phyloP scores from a whole-genome alignment of 2,797 vertebrate species.

The Labroides dimidiatus region DNA sequence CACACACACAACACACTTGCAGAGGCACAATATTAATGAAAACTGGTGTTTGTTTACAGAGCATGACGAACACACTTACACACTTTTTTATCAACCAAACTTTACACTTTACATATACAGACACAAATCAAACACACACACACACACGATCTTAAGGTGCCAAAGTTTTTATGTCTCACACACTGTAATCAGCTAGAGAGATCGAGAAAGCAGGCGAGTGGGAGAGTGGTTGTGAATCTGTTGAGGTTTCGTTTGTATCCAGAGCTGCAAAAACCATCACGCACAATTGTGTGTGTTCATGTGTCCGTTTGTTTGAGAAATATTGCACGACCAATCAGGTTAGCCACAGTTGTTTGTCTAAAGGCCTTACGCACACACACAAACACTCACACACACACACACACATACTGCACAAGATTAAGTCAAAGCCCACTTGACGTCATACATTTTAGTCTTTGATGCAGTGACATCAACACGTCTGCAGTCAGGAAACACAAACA shows the following conservation, averaged over 20 bases:
- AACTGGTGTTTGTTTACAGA: constrained; percentile 8
- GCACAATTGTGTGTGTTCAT: background rate
- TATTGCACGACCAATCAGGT: constrained; percentile 17
- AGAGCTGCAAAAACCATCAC: background rate
- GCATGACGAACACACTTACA: background rate
- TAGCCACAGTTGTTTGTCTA: constrained; percentile 10
- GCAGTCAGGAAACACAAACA: too few relatives aligned
- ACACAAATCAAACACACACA: constrained; percentile 5
- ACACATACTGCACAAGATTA: background rate
- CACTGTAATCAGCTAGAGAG: background rate
- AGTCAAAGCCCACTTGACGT: background rate
- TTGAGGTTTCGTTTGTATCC: background rate
- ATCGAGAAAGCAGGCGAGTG: background rate
- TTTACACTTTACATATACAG: constrained; percentile 22
- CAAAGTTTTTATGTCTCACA: constrained; percentile 12
- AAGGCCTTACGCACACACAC: background rate
- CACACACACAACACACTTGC: background rate
- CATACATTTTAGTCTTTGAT: too few relatives aligned
- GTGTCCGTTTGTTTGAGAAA: background rate
- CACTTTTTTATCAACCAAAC: constrained; percentile 10
- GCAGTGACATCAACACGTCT: constrained; percentile 10
- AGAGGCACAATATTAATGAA: background rate
- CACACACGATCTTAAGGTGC: background rate
- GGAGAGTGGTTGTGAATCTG: background rate
- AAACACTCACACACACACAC: background rate